phyloP scores from a whole-genome alignment of 2,113 vertebrate species.

The Vombatus ursinus region DNA sequence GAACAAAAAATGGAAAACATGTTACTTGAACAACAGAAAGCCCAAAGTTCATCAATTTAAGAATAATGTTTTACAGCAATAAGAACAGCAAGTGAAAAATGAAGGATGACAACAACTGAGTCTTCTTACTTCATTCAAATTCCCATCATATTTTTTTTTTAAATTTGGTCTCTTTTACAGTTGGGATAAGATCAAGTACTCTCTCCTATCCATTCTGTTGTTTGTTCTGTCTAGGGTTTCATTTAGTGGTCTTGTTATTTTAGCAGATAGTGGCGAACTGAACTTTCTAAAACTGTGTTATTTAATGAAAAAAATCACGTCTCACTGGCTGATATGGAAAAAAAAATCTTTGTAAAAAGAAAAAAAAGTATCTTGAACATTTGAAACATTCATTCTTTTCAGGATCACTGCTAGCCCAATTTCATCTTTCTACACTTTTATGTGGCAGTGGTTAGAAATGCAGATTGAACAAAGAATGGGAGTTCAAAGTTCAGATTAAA shows the following conservation, averaged over 20 bases:
- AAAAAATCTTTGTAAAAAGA: not conserved
- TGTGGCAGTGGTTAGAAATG: not conserved
- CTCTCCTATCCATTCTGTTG: constrained; percentile 27
- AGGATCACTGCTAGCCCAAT: not conserved
- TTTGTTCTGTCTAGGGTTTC: constrained; percentile 1
- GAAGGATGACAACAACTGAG: not conserved
- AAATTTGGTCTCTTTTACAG: not conserved
- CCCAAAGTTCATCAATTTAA: not conserved
- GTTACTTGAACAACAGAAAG: not conserved
- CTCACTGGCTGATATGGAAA: not conserved
- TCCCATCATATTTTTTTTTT: not conserved
- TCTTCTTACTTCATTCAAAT: constrained; percentile 10
- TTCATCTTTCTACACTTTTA: not conserved
- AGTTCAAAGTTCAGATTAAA: not conserved
- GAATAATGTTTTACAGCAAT: not conserved
- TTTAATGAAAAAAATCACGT: not conserved
- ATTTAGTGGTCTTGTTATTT: not conserved
- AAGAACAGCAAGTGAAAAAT: not conserved
- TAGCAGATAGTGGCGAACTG: constrained; percentile 20
- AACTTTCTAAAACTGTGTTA: constrained; percentile 12
- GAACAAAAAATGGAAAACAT: constrained; percentile 5
- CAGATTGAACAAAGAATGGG: not conserved
- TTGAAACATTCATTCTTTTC: not conserved
- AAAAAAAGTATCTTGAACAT: not conserved
- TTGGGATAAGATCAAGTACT: constrained; percentile 25